Conservation (phyloP, 2,797 vertebrate species). For the Crenuchus spilurus region DNA sequence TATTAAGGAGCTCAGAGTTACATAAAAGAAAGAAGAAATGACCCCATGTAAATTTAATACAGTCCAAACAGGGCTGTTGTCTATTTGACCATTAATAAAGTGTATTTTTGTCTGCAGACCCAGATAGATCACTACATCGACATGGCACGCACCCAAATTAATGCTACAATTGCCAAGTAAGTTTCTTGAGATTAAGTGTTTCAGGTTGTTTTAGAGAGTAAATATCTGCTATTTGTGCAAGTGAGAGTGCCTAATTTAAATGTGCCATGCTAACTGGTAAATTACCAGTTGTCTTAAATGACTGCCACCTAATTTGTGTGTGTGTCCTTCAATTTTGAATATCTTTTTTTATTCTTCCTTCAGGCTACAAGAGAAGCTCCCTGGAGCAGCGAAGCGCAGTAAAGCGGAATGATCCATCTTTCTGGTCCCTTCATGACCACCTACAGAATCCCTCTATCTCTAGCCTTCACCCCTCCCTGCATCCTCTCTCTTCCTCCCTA, state of each 20-base stretch:
- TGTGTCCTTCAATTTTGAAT: not conserved
- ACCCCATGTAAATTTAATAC: too few relatives aligned
- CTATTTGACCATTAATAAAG: not conserved
- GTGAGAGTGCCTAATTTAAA: too few relatives aligned
- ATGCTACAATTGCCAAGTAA: conserved; percentile 86
- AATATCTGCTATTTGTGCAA: too few relatives aligned
- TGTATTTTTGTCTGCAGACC: conserved; percentile 70
- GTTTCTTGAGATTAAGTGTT: conserved; percentile 58
- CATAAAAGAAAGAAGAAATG: too few relatives aligned
- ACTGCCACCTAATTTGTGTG: conserved; percentile 31
- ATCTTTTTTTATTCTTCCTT: not conserved
- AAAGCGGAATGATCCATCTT: conserved; percentile 77
- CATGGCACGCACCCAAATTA: conserved; percentile 81
- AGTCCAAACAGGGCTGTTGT: too few relatives aligned
- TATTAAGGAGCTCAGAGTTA: too few relatives aligned
- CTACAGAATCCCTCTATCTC: conserved; percentile 45
- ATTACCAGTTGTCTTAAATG: not conserved
- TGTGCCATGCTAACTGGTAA: not conserved
- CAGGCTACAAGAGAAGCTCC: conserved; percentile 91
- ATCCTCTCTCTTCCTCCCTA: conserved; percentile 8
- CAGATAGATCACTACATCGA: conserved; percentile 91
- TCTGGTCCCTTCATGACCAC: conserved; percentile 19
- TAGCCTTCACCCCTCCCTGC: conserved; percentile 31
- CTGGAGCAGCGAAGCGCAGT: conserved; percentile 82
- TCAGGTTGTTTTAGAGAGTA: too few relatives aligned